These are phyloP conservation scores for Hemiprocne comata DNA, from an alignment of 2,113 vertebrate genomes.

Conservation along the genomic window DNA sequence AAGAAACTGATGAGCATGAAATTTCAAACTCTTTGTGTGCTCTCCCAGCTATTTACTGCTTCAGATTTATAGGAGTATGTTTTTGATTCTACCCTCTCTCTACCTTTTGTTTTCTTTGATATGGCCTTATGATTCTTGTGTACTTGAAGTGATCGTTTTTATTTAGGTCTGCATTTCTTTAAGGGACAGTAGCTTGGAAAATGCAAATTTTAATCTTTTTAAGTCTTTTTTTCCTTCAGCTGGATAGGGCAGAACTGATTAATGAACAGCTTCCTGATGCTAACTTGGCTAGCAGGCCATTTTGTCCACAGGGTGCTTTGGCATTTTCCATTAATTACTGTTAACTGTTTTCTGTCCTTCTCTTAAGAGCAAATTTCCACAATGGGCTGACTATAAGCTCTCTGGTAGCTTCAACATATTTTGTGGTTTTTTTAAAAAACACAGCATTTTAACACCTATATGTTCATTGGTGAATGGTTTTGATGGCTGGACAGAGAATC, in stretches of 20 bases:
- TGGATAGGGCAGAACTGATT: not conserved
- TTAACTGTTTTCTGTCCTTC: not conserved
- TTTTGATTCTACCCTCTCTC: not conserved
- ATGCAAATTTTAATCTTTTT: not conserved
- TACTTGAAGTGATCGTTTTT: not conserved
- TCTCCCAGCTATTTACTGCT: not conserved
- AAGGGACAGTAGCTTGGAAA: not conserved
- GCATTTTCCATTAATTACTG: not conserved
- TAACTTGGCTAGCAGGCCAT: not conserved
- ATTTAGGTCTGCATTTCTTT: not conserved
- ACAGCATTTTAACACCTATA: not conserved
- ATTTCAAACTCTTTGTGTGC: not conserved
- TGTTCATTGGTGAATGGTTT: not conserved
- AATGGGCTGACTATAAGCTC: not conserved
- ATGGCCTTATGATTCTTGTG: not conserved
- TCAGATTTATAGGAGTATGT: not conserved
- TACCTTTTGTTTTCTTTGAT: not conserved
- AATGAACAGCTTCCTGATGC: not conserved
- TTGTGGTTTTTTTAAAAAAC: not conserved
- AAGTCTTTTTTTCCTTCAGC: not conserved
- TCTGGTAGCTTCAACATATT: not conserved
- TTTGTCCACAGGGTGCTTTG: not conserved
- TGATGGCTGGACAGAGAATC: not conserved
- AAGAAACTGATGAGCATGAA: conserved; percentile 14
- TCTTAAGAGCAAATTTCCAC: not conserved